A percentile compares a stretch with the other conserved stretches of the same genome.
phyloP scores from a whole-genome alignment of 2,797 vertebrate genomes.

The Erethizon dorsatum region DNA sequence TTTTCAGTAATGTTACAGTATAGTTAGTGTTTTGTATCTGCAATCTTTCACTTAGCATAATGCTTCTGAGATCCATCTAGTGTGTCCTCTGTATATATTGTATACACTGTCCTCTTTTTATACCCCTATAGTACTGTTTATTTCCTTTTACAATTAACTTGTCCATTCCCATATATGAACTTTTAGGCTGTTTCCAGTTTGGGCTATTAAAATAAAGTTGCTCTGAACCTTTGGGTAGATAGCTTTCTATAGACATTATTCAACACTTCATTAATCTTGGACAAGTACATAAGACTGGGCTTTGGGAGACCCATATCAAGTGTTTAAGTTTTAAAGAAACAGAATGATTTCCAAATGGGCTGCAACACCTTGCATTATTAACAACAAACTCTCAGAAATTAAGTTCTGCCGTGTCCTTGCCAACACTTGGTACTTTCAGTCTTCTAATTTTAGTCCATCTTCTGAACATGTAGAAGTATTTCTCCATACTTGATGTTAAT shows the following conservation, averaged over 20 bases:
- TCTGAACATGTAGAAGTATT: neutral
- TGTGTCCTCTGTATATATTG: neutral
- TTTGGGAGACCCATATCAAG: neutral
- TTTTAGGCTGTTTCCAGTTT: neutral
- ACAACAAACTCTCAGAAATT: neutral
- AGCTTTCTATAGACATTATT: neutral
- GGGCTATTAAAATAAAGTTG: neutral
- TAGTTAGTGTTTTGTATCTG: neutral
- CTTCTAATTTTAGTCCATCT: neutral
- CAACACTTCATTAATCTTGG: neutral
- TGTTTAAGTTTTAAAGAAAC: neutral
- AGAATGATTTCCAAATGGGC: neutral
- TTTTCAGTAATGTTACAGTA: neutral
- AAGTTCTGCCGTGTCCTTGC: accelerated
- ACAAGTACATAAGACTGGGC: neutral
- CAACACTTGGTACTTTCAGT: neutral
- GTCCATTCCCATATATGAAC: neutral
- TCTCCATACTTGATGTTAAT: neutral
- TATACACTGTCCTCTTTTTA: neutral
- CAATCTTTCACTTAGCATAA: neutral
- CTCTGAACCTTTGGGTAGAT: neutral
- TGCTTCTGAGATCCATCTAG: neutral
- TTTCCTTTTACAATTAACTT: neutral
- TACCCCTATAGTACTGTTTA: neutral
- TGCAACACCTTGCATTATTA: neutral